A percentile compares a stretch with the other conserved stretches of the same genome.
Evolutionary conservation across 2,113 vertebrate species (phyloP).

Genomic region (Hyaena hyaena): DNA sequence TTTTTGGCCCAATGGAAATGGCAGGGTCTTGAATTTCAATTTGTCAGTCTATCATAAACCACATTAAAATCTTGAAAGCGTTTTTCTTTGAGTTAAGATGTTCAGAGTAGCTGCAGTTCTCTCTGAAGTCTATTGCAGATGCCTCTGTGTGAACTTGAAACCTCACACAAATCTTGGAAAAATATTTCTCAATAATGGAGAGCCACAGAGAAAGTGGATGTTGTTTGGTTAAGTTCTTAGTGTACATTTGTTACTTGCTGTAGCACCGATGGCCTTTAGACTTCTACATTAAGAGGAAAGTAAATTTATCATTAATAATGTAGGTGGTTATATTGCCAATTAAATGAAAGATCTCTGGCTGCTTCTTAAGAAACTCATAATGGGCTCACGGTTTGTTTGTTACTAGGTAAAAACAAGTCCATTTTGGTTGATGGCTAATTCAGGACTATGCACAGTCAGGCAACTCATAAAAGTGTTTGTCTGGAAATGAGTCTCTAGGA

Average conservation of each 20-base stretch:
- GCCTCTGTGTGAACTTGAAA: constrained; percentile 4
- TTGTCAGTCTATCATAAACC: not conserved
- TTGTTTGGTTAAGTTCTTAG: constrained; percentile 41
- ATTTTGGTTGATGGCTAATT: constrained; percentile 43
- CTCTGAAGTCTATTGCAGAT: not conserved
- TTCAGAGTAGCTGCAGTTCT: not conserved
- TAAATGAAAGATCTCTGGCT: constrained; percentile 54
- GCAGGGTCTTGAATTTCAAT: constrained; percentile 1
- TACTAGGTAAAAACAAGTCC: constrained; percentile 44
- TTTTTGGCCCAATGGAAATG: not conserved
- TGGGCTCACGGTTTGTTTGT: constrained; percentile 46
- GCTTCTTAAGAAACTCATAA: not conserved
- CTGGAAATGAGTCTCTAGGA: constrained; percentile 75
- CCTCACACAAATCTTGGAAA: not conserved
- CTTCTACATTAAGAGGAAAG: constrained; percentile 62
- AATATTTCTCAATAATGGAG: not conserved
- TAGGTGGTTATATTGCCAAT: constrained; percentile 54
- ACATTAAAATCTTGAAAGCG: not conserved
- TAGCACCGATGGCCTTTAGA: constrained; percentile 30
- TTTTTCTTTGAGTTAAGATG: not conserved
- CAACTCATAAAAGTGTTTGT: constrained; percentile 71
- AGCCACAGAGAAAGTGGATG: not conserved
- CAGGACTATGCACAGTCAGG: not conserved
- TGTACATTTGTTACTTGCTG: constrained; percentile 52
- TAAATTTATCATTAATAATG: constrained; percentile 66